phyloP scores from a whole-genome alignment of 2,888 invertebrate genomes.

The Trimorus sp. region DNA sequence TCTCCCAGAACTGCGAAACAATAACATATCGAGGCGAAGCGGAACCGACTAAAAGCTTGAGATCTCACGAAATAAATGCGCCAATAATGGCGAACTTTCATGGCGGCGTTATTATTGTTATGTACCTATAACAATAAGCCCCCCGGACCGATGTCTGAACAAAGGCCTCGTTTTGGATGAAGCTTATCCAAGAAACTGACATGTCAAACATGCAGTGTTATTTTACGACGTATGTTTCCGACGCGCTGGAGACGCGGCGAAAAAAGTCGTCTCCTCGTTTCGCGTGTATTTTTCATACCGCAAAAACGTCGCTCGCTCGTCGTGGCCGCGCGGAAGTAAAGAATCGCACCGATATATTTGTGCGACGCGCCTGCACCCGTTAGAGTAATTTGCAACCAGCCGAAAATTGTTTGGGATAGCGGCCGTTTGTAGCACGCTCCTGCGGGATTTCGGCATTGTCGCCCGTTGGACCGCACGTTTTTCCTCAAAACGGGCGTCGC shows the following conservation, averaged over 20 bases:
- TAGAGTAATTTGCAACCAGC: constrained; percentile 44
- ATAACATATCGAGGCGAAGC: constrained; percentile 19
- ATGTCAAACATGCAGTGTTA: constrained; percentile 62
- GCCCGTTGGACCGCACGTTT: neutral
- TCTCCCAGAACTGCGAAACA: constrained; percentile 4
- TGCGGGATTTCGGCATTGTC: constrained; percentile 15
- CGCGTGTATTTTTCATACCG: constrained; percentile 62
- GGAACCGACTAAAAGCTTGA: constrained; percentile 22
- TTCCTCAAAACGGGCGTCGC: too few species aligned
- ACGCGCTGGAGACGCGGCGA: constrained; percentile 54
- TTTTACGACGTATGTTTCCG: constrained; percentile 61
- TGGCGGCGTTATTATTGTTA: constrained; percentile 43
- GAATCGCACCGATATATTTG: constrained; percentile 61
- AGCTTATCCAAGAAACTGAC: constrained; percentile 63
- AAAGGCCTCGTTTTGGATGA: constrained; percentile 56
- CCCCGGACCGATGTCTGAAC: constrained; percentile 43
- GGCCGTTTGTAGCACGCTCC: constrained; percentile 38
- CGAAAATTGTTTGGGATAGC: constrained; percentile 57
- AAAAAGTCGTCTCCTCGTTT: constrained; percentile 64
- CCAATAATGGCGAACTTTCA: constrained; percentile 31
- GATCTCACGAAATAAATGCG: constrained; percentile 34
- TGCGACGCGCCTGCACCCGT: constrained; percentile 28
- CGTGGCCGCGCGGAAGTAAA: constrained; percentile 47
- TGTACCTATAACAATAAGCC: constrained; percentile 53
- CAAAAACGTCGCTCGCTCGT: constrained; percentile 50